Percentiles rank a stretch among this genome's conserved stretches.
These are phyloP conservation scores for Falco rusticolus DNA, from an alignment of 2,797 vertebrate genomes.

Conservation along the genomic window DNA sequence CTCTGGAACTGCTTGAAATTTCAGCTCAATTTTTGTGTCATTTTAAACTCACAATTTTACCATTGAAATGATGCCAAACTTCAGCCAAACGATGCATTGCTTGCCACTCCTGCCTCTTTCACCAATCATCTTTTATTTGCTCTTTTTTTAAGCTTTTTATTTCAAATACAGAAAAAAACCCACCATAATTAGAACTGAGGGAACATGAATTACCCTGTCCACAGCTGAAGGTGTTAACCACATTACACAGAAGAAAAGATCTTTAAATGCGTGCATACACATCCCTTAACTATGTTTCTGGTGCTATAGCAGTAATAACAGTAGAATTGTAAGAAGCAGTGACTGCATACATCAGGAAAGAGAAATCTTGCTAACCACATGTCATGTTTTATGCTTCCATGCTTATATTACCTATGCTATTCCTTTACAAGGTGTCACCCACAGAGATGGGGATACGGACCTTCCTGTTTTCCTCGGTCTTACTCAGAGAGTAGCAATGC, in stretches of 20 bases:
- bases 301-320: background rate
- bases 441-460: background rate
- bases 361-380: accelerated
- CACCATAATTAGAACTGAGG: background rate
- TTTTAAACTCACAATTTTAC: conserved; percentile 12
- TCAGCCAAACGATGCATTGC: background rate
- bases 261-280: background rate
- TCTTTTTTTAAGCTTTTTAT: background rate
- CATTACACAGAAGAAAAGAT: accelerated
- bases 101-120: background rate
- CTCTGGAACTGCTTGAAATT: background rate
- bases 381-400: background rate
- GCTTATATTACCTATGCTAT: background rate
- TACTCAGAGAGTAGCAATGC: background rate
- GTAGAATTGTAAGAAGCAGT: background rate
- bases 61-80: background rate
- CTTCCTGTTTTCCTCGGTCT: background rate
- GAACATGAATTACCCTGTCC: background rate
- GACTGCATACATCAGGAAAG: background rate
- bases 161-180: background rate
- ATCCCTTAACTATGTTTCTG: background rate
- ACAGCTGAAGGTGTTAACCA: background rate
- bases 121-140: background rate
- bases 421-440: background rate
- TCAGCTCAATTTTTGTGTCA: background rate